Percentiles rank a stretch among this genome's conserved stretches.
phyloP scores from a whole-genome alignment of 1,140 invertebrate species.

The Eubasilissa regina region DNA sequence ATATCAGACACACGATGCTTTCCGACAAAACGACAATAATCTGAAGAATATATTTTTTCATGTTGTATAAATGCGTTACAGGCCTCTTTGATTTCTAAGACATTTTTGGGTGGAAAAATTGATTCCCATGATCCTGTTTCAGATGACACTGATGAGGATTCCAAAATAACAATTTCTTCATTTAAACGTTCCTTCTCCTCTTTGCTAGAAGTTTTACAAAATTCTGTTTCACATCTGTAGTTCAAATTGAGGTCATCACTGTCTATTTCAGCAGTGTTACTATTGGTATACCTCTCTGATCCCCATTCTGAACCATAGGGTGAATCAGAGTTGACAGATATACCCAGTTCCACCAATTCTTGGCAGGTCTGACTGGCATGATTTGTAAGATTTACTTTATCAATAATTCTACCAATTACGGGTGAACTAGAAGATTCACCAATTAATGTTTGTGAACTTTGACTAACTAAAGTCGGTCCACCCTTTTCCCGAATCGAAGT shows the following conservation, averaged over 20 bases:
- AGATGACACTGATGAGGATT: conserved; percentile 75
- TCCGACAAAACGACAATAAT: neutral
- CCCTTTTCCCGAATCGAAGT: conserved; percentile 5
- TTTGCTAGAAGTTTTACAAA: conserved; percentile 69
- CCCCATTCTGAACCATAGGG: conserved; percentile 16
- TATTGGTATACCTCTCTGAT: conserved; percentile 5
- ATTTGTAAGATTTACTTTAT: neutral
- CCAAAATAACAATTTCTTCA: conserved; percentile 77
- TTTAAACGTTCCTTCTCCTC: conserved; percentile 81
- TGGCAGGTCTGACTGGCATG: conserved; percentile 19
- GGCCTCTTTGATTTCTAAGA: conserved; percentile 63
- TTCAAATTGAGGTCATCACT: conserved; percentile 14
- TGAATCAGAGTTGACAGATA: conserved; percentile 14
- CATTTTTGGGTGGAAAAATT: conserved; percentile 69
- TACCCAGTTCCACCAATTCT: conserved; percentile 13
- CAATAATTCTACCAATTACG: conserved; percentile 3
- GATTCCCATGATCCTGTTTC: conserved; percentile 77
- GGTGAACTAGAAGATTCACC: conserved; percentile 20
- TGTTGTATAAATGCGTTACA: conserved; percentile 64
- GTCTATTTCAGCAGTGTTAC: conserved; percentile 24
- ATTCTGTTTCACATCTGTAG: conserved; percentile 56
- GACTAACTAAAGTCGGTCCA: conserved; percentile 4
- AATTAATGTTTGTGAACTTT: conserved; percentile 21
- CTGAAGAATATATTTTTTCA: conserved; percentile 54
- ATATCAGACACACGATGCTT: conserved; percentile 58